Base-by-base conservation (phyloP, 2,888 invertebrate genomes). In the Lamellibrachia columna region DNA sequence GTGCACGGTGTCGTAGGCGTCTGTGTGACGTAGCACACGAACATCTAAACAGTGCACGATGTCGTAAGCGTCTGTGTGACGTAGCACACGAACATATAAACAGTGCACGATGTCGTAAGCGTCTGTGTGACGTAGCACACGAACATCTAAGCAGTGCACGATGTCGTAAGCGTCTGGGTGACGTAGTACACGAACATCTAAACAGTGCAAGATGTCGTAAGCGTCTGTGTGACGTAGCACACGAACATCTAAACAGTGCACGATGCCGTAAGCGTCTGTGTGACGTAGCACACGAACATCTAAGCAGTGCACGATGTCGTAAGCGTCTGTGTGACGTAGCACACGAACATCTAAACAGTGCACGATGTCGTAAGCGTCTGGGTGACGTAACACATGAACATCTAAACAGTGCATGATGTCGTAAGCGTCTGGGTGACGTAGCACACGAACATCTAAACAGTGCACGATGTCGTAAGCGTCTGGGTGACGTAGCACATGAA, bases 101-200 rank as follows among this genome's bases (percentile, higher is more conserved):
- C 40, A 40, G 9, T 9, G 9, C 55, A 55, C 55, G 9, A 7
- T 9, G 8, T 9, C 55, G 9, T 94, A 8, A 92, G n/a, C 4
- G 94, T 92, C 93, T 94, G 94, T n/a, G 92, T 53, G 15, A 93
- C 2, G n/a, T 94, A 90, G 90, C 90, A 60, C 9, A 93, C 90
- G 9, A 93, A 15, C 93, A 93, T 93, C 93, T 94, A 52, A 58
- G 11, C 58, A 58, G 58, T 8, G 11, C 58, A 58, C 8, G 58
- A 2, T 8, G 58, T 58, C 8, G 9, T 58, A 58, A 58, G 58
- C 58, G 11, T 58, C 58, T 58, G 0, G 3, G 58, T 58, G 58
- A 58, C 58, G 58, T 58, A 11, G 58, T 7, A 58, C 58, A 58
- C 58, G 58, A 58, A 58, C 58, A 7, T 58, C 58, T 7, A 15